phyloP scores from a whole-genome alignment of 2,888 invertebrate genomes.

The Craniophora ligustri region DNA sequence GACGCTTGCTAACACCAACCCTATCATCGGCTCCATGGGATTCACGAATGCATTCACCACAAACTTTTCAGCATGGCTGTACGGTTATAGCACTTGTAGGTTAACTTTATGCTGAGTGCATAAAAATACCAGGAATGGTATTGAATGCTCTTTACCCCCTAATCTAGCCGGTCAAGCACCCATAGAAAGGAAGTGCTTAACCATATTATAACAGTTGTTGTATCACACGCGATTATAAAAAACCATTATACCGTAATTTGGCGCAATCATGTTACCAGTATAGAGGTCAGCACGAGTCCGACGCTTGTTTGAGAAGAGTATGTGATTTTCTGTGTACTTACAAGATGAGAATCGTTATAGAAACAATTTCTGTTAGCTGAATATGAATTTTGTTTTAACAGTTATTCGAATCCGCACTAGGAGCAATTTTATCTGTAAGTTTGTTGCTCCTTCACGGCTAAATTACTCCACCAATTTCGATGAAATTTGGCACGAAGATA shows the following conservation, averaged over 20 bases:
- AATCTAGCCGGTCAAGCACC: constrained; percentile 34
- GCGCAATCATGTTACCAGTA: constrained; percentile 46
- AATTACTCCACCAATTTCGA: too few relatives aligned
- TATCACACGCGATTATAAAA: constrained; percentile 40
- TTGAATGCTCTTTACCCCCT: not conserved
- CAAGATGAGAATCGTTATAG: constrained; percentile 40
- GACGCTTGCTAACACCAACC: too few relatives aligned
- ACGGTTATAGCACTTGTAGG: too few relatives aligned
- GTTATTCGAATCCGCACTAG: constrained; percentile 29
- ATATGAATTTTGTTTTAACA: constrained; percentile 27
- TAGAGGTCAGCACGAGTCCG: constrained; percentile 50
- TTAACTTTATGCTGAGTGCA: too few relatives aligned
- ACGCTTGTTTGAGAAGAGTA: constrained; percentile 26
- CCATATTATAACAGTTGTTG: constrained; percentile 54
- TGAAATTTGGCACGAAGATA: too few relatives aligned
- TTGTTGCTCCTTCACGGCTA: too few relatives aligned
- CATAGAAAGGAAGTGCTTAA: constrained; percentile 51
- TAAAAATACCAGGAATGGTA: too few relatives aligned
- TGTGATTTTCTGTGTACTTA: constrained; percentile 38
- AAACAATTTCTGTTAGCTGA: constrained; percentile 21
- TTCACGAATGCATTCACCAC: too few relatives aligned
- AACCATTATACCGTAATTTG: constrained; percentile 52
- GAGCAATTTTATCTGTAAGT: not conserved
- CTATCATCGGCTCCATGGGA: too few relatives aligned
- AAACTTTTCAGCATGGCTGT: too few relatives aligned